These are phyloP conservation scores for Troides helena DNA, from an alignment of 2,888 invertebrate species.

Conservation along the genomic window DNA sequence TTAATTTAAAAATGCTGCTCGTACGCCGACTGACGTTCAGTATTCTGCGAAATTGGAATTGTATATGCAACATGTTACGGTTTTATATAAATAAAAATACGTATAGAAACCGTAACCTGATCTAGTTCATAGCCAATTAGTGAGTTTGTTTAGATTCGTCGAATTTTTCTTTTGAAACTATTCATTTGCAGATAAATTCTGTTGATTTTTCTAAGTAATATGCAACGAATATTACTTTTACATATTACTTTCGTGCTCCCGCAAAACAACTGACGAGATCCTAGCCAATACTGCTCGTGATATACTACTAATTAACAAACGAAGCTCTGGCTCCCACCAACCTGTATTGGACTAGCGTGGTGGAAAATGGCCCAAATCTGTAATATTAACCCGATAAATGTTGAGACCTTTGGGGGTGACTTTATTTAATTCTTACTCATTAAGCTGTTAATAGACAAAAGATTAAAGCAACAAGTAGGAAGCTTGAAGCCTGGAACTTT, in stretches of 20 bases:
- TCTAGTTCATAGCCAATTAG: background rate
- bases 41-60: background rate
- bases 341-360: too few species aligned
- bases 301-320: too few species aligned
- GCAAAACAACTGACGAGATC: too few species aligned
- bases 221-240: background rate
- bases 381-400: too few species aligned
- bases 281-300: too few species aligned
- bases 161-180: background rate
- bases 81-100: background rate
- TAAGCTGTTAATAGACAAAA: conserved; percentile 1
- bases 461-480: conserved; percentile 4
- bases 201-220: background rate
- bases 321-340: too few species aligned
- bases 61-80: background rate
- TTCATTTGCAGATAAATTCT: background rate
- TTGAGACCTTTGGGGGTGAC: background rate
- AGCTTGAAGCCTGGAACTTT: background rate
- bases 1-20: background rate
- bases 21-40: background rate
- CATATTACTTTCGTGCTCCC: too few species aligned
- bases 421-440: background rate
- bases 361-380: too few species aligned
- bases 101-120: background rate
- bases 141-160: background rate